A percentile compares a stretch with the other conserved stretches of the same genome.
Conservation (phyloP, 2,797 vertebrate genomes). For the Malacoraja senta region DNA sequence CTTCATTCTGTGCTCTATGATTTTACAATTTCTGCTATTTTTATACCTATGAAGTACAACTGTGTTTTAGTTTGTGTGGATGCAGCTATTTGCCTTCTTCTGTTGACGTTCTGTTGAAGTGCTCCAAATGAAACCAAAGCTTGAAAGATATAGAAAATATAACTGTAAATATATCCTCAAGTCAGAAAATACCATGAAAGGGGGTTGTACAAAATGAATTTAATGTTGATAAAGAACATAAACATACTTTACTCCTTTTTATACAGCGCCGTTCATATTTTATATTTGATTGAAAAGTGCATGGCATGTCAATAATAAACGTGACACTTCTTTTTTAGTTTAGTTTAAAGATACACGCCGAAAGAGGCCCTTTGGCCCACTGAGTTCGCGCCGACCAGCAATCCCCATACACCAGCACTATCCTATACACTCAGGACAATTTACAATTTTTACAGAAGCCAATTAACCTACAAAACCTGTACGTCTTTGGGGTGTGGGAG, state of each 20-base stretch:
- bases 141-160: neutral
- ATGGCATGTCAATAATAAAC: neutral
- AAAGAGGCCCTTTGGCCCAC: too few relatives aligned
- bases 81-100: neutral
- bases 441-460: too few relatives aligned
- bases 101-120: neutral
- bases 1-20: neutral
- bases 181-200: neutral
- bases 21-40: neutral
- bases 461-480: too few relatives aligned
- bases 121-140: neutral
- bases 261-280: neutral
- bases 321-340: neutral
- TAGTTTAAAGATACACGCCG: too few relatives aligned
- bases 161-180: neutral
- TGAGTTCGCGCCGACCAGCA: too few relatives aligned
- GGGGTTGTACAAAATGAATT: neutral
- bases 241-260: neutral
- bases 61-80: neutral
- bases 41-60: neutral
- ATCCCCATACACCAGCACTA: too few relatives aligned
- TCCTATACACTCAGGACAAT: too few relatives aligned
- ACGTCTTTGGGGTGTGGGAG: too few relatives aligned
- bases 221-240: neutral
- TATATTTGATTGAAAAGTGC: neutral